Conservation (phyloP, 2,888 invertebrate genomes). For the Ennomos quercinarius region DNA sequence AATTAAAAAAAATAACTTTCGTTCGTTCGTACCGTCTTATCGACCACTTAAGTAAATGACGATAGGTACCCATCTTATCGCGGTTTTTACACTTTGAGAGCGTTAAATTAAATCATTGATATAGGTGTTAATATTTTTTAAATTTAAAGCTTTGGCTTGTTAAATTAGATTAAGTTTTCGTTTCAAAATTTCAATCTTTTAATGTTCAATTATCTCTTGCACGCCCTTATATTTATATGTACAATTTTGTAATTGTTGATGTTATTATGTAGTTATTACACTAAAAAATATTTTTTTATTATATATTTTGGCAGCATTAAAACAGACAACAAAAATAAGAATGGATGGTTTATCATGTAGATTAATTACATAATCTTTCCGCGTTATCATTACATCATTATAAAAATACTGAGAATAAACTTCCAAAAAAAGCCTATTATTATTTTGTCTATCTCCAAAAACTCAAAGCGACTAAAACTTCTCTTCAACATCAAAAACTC, state of each 20-base stretch:
- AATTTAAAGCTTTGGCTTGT: slow-evolving; percentile 19
- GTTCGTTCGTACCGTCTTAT: slow-evolving; percentile 64
- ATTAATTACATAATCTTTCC: no score
- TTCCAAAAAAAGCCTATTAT: neutral
- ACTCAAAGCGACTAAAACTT: slow-evolving; percentile 18
- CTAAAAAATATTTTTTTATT: no score
- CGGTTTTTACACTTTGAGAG: slow-evolving; percentile 73
- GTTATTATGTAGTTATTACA: no score
- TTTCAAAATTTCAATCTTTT: neutral
- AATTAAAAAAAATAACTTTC: slow-evolving; percentile 79
- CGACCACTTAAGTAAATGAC: slow-evolving; percentile 75
- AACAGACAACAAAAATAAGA: no score
- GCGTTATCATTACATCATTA: no score
- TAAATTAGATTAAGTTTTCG: neutral
- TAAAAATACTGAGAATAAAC: neutral
- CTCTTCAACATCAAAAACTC: slow-evolving; percentile 59
- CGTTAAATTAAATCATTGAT: slow-evolving; percentile 66
- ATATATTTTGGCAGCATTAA: no score
- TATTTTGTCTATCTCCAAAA: slow-evolving; percentile 1
- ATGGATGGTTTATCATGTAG: no score
- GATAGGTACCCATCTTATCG: slow-evolving; percentile 68
- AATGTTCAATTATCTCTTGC: neutral
- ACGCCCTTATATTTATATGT: neutral
- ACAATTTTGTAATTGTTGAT: neutral
- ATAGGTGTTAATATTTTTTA: slow-evolving; percentile 45